phyloP scores from a whole-genome alignment of 1,140 invertebrate species.

The Tenebrio molitor region DNA sequence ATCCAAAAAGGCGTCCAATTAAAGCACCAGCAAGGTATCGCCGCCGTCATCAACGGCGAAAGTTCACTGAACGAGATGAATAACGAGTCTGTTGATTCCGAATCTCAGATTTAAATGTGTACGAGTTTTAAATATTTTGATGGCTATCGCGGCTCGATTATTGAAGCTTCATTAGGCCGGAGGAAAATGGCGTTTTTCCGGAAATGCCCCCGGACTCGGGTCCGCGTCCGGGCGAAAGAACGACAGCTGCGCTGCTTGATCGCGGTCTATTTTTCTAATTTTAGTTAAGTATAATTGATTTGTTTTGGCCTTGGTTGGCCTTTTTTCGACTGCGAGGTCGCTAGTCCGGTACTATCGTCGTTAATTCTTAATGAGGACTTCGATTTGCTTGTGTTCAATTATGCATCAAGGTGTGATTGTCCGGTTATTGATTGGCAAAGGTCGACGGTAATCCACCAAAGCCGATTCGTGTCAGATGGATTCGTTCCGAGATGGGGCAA shows the following conservation, averaged over 20 bases:
- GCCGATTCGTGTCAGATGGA: conserved; percentile 14
- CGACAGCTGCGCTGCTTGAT: background rate
- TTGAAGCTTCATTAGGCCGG: conserved; percentile 22
- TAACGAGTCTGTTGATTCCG: conserved; percentile 46
- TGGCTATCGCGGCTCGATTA: conserved; percentile 30
- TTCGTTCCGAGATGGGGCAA: too few species aligned
- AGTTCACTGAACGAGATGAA: conserved; percentile 49
- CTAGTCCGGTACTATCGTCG: background rate
- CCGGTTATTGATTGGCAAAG: conserved; percentile 2
- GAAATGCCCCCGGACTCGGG: too few species aligned
- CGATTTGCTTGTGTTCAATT: background rate
- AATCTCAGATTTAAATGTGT: conserved; percentile 42
- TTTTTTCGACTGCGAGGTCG: conserved; percentile 1
- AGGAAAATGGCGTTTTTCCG: too few species aligned
- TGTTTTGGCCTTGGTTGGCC: background rate
- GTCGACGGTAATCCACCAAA: too few species aligned
- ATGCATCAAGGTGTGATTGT: conserved; percentile 10
- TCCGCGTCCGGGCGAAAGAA: too few species aligned
- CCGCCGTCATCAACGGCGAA: conserved; percentile 22
- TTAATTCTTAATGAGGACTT: background rate
- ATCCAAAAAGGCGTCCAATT: conserved; percentile 35
- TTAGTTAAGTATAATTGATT: background rate
- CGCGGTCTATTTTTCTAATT: background rate
- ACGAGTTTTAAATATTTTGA: conserved; percentile 47
- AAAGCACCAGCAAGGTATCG: conserved; percentile 36